These are phyloP conservation scores for Podocnemis expansa DNA, from an alignment of 2,113 vertebrate genomes.

Conservation along the genomic window DNA sequence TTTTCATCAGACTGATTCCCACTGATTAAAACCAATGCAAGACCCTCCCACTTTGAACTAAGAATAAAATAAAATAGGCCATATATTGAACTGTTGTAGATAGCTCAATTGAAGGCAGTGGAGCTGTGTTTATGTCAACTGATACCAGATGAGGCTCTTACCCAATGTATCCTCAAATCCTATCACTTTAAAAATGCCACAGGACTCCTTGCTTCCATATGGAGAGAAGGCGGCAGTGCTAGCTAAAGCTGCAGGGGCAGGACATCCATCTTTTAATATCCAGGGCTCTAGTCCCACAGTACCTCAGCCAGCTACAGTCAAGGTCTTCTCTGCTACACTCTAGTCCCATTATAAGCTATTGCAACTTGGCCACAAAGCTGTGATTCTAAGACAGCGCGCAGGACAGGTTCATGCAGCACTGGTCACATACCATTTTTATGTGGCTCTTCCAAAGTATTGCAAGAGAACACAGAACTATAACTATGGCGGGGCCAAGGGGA, in stretches of 20 bases:
- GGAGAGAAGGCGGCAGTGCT: neutral
- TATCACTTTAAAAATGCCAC: too few species aligned
- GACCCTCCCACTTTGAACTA: neutral
- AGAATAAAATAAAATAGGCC: neutral
- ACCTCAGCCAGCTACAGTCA: neutral
- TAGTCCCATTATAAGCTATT: neutral
- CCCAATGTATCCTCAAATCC: neutral
- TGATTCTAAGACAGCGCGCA: neutral
- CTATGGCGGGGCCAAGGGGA: too few species aligned
- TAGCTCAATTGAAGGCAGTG: too few species aligned
- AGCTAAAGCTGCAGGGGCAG: neutral
- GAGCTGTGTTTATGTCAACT: neutral
- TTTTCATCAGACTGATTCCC: neutral
- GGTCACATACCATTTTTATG: neutral
- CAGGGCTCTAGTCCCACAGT: neutral
- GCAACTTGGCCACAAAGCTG: neutral
- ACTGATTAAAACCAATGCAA: neutral
- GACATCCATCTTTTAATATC: neutral
- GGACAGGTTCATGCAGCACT: neutral
- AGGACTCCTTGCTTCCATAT: too few species aligned
- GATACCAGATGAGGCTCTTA: neutral
- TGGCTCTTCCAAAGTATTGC: neutral
- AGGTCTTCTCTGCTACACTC: neutral
- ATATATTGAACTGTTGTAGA: neutral
- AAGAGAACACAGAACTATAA: too few species aligned